Percentiles rank a stretch among this genome's conserved stretches.
Evolutionary conservation across 2,888 invertebrate genomes (phyloP).

Genomic region (Tetranychus truncatus): DNA sequence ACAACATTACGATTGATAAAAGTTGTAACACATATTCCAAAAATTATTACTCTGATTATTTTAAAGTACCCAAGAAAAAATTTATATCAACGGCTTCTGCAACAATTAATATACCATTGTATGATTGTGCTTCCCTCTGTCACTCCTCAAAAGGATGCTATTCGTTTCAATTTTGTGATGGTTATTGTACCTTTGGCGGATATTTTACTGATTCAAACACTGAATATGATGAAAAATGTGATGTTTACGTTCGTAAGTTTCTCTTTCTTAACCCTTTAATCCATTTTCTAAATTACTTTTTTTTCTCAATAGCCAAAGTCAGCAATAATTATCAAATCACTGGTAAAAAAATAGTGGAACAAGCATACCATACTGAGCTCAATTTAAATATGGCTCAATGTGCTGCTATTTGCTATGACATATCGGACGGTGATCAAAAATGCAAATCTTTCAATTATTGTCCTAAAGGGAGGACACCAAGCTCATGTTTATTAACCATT

Average conservation of each 20-base stretch:
- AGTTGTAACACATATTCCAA: background rate
- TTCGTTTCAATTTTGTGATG: background rate
- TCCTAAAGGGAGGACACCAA: background rate
- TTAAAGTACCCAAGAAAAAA: background rate
- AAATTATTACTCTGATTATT: background rate
- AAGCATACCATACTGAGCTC: background rate
- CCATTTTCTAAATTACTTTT: background rate
- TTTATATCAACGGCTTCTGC: background rate
- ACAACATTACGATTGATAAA: background rate
- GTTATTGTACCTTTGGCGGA: background rate
- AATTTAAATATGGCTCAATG: background rate
- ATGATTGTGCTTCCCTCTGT: background rate
- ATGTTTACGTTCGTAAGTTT: background rate
- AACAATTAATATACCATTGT: background rate
- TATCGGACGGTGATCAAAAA: background rate
- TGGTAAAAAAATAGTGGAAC: background rate
- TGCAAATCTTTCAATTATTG: background rate
- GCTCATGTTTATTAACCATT: background rate
- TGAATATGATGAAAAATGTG: background rate
- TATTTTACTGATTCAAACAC: background rate
- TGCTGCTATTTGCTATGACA: background rate
- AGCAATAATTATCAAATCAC: background rate
- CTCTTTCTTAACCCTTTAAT: background rate
- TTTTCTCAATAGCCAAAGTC: background rate
- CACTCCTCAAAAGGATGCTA: background rate